A percentile compares a stretch with the other conserved stretches of the same genome.
Evolutionary conservation across 2,888 invertebrate species (phyloP).

Genomic region (Noctuana brunneofusca): DNA sequence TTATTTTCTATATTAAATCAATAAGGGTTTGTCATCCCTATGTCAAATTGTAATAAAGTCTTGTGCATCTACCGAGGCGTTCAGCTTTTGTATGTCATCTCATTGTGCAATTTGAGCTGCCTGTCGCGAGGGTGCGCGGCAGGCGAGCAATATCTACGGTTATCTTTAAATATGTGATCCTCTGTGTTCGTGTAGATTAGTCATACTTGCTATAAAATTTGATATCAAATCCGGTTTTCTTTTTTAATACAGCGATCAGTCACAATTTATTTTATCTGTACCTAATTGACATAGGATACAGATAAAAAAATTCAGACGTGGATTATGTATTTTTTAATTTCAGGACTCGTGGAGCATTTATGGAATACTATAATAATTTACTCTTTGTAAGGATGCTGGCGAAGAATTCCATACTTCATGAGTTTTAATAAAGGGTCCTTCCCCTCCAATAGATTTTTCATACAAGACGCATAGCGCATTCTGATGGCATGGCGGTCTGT

Average conservation of each 20-base stretch:
- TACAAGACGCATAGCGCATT: constrained; percentile 7
- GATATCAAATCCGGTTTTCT: too few species aligned
- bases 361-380: neutral
- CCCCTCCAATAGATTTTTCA: constrained; percentile 24
- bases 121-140: constrained; percentile 6
- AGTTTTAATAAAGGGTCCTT: constrained; percentile 20
- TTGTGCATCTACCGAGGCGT: constrained; percentile 47
- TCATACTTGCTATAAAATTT: neutral
- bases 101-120: constrained; percentile 23
- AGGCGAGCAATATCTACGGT: constrained; percentile 14
- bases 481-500: constrained; percentile 10
- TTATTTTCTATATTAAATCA: neutral
- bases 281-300: too few species aligned
- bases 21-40: neutral
- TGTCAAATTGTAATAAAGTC: constrained; percentile 10
- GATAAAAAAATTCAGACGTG: too few species aligned
- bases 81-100: constrained; percentile 42
- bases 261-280: too few species aligned
- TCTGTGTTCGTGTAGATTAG: neutral
- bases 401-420: constrained; percentile 11
- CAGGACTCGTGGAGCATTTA: neutral
- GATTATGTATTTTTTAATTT: neutral
- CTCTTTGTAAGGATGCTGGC: neutral
- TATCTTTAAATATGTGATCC: constrained; percentile 5
- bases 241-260: too few species aligned